Evolutionary conservation across 2,888 invertebrate species (phyloP).

Genomic region (Platycnemis pennipes): DNA sequence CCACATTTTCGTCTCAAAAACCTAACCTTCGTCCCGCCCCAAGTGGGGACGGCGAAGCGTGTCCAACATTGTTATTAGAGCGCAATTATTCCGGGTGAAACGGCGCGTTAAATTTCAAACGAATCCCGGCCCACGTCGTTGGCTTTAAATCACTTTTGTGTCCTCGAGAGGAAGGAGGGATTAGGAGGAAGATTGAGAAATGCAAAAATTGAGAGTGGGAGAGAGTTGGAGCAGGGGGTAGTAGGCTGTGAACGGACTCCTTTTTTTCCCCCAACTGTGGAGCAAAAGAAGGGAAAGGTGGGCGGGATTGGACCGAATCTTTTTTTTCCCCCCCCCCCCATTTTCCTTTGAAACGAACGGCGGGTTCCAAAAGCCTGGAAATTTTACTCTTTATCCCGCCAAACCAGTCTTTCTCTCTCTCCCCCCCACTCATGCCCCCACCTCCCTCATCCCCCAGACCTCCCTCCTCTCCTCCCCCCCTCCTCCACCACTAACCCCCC

Average conservation of each 20-base stretch:
- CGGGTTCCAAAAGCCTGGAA: background rate
- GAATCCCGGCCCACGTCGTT: background rate
- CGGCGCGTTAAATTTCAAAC: background rate
- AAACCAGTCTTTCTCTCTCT: background rate
- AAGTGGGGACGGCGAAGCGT: background rate
- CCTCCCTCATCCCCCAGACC: background rate
- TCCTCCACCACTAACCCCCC: background rate
- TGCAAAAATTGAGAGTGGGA: background rate
- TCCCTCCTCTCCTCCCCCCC: background rate
- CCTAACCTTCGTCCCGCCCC: background rate
- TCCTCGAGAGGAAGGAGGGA: background rate
- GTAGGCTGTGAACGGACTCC: background rate
- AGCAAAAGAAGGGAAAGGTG: background rate
- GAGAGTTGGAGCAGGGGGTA: background rate
- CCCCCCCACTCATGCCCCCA: background rate
- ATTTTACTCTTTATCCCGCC: constrained; percentile 1
- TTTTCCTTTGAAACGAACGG: background rate
- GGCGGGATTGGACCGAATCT: background rate
- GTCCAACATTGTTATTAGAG: background rate
- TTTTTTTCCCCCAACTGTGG: background rate
- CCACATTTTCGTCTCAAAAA: background rate
- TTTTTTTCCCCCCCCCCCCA: no score
- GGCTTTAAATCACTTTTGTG: constrained; percentile 1
- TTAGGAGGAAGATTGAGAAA: background rate
- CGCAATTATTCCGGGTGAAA: background rate